Percentiles rank a stretch among this genome's conserved stretches.
phyloP scores from a whole-genome alignment of 2,113 vertebrate species.

The Anhinga rufa region DNA sequence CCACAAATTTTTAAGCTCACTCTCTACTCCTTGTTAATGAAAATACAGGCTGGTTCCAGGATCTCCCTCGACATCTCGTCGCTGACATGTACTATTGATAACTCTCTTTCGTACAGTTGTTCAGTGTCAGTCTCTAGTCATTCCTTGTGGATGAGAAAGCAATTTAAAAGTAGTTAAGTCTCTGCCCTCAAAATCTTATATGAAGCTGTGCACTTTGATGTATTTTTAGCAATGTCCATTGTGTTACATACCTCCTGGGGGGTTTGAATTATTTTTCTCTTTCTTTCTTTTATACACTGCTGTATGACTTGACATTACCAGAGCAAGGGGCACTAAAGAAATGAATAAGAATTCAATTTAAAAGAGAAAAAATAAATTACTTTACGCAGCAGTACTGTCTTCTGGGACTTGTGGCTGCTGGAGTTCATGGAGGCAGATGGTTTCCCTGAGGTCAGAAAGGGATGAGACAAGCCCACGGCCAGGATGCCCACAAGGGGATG shows the following conservation, averaged over 20 bases:
- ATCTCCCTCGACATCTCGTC: background rate
- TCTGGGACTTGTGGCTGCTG: background rate
- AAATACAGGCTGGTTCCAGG: conserved; percentile 18
- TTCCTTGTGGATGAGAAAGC: background rate
- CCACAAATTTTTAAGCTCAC: background rate
- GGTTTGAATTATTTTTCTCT: background rate
- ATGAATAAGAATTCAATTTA: background rate
- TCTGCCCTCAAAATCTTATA: background rate
- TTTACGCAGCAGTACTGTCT: background rate
- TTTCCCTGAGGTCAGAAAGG: background rate
- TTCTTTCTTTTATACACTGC: background rate
- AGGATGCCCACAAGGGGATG: background rate
- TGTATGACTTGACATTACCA: background rate
- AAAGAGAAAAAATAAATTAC: background rate
- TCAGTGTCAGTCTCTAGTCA: background rate
- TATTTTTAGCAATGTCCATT: background rate
- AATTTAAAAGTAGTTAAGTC: conserved; percentile 27
- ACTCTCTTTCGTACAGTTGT: background rate
- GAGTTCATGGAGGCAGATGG: background rate
- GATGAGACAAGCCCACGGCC: background rate
- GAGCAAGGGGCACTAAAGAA: background rate
- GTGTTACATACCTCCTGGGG: background rate
- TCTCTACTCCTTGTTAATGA: background rate
- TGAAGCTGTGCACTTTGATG: background rate
- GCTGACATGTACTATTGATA: conserved; percentile 40